Percentiles rank a stretch among this genome's conserved stretches.
Evolutionary conservation across 2,888 invertebrate genomes (phyloP).

Genomic region (Digitonthophagus gazella): DNA sequence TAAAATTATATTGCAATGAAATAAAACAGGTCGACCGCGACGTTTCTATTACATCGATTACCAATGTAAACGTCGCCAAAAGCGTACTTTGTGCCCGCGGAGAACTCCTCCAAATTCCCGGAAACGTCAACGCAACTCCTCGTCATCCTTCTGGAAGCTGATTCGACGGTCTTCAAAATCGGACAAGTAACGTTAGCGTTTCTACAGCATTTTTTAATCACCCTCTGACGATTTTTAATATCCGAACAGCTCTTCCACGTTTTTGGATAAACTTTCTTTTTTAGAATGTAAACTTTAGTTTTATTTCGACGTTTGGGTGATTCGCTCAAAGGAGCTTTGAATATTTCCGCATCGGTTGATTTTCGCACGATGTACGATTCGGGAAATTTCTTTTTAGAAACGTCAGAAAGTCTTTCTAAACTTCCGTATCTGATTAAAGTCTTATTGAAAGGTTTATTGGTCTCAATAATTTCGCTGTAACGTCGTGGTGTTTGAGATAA

Average conservation of each 20-base stretch:
- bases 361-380: slow-evolving; percentile 48
- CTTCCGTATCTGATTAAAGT: slow-evolving; percentile 52
- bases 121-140: slow-evolving; percentile 46
- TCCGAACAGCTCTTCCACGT: slow-evolving; percentile 51
- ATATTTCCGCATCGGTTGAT: not conserved
- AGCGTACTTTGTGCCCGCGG: slow-evolving; percentile 30
- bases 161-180: slow-evolving; percentile 40
- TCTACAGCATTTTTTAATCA: slow-evolving; percentile 49
- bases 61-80: not conserved
- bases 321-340: not conserved
- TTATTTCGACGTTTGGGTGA: slow-evolving; percentile 27
- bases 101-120: slow-evolving; percentile 19
- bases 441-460: slow-evolving; percentile 50
- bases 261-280: slow-evolving; percentile 44
- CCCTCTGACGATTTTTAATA: slow-evolving; percentile 41
- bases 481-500: slow-evolving; percentile 44
- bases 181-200: slow-evolving; percentile 50
- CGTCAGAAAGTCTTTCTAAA: slow-evolving; percentile 44
- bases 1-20: slow-evolving; percentile 16
- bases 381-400: slow-evolving; percentile 47
- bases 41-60: slow-evolving; percentile 27
- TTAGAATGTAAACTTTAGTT: slow-evolving; percentile 42
- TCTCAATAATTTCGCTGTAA: slow-evolving; percentile 55
- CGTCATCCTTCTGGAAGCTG: slow-evolving; percentile 41
- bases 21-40: slow-evolving; percentile 26